A percentile compares a stretch with the other conserved stretches of the same genome.
Conservation (phyloP, 2,797 vertebrate species). For the Clamator glandarius region DNA sequence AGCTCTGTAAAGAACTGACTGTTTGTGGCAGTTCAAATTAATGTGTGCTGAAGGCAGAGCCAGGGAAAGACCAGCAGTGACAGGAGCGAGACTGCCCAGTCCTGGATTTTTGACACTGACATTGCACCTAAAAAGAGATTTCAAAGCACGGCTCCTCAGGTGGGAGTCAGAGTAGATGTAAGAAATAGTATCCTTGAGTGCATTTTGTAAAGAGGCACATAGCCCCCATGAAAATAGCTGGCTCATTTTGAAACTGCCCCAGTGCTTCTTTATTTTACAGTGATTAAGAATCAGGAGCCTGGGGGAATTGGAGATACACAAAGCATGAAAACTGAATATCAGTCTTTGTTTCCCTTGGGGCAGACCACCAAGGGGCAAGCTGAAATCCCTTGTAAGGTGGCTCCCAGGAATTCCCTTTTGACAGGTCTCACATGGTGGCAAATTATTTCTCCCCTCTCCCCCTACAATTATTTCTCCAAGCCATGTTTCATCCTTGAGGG, state of each 20-base stretch:
- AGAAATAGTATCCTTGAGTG: not conserved
- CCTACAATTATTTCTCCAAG: not conserved
- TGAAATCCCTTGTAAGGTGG: conserved; percentile 46
- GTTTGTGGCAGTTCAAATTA: not conserved
- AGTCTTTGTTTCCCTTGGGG: conserved; percentile 44
- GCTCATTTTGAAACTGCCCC: not conserved
- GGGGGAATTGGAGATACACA: not conserved
- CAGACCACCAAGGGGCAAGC: conserved; percentile 48
- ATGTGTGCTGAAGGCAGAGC: not conserved
- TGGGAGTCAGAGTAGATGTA: not conserved
- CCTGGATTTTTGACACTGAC: not conserved
- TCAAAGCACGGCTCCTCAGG: not conserved
- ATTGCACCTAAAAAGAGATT: not conserved
- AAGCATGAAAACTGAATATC: conserved; percentile 17
- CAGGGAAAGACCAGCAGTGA: not conserved
- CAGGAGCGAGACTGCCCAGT: not conserved
- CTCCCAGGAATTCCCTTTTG: conserved; percentile 58
- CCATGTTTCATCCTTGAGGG: not conserved
- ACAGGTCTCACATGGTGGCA: conserved; percentile 1
- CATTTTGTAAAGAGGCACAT: not conserved
- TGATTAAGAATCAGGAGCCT: not conserved
- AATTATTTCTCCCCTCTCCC: conserved; percentile 52
- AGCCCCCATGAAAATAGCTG: not conserved
- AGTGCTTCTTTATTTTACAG: not conserved
- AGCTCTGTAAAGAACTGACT: not conserved